These are phyloP conservation scores for Lasioglossum oenotherae DNA, from an alignment of 2,888 invertebrate genomes.

Conservation along the genomic window DNA sequence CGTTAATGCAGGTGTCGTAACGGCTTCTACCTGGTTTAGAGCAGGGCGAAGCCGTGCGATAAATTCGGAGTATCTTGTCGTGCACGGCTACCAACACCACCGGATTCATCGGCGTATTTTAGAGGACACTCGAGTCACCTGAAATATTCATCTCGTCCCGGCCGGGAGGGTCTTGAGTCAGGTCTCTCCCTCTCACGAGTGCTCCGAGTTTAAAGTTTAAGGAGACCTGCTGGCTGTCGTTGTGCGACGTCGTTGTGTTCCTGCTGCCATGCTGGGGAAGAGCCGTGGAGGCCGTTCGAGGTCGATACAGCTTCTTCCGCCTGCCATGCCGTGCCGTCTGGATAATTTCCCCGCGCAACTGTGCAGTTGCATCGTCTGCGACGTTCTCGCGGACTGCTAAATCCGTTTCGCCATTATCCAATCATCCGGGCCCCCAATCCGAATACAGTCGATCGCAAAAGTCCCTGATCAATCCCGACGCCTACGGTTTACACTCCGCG, in stretches of 20 bases:
- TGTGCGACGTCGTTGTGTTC: conserved; percentile 41
- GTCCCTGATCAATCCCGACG: neutral
- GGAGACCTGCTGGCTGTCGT: conserved; percentile 50
- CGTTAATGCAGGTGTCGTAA: conserved; percentile 28
- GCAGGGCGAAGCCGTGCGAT: conserved; percentile 18
- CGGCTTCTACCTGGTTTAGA: neutral
- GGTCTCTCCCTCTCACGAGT: conserved; percentile 37
- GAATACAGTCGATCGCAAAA: neutral
- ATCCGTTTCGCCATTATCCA: conserved; percentile 22
- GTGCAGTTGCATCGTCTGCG: conserved; percentile 25
- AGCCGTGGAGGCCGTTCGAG: conserved; percentile 39
- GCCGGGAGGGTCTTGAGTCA: conserved; percentile 43
- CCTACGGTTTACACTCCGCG: neutral
- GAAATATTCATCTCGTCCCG: conserved; percentile 71
- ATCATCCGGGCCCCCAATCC: neutral
- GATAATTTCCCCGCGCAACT: conserved; percentile 25
- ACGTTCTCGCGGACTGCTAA: conserved; percentile 36
- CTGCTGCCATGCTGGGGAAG: conserved; percentile 13
- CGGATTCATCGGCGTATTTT: conserved; percentile 64
- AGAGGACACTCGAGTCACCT: conserved; percentile 68
- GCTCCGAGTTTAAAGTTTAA: conserved; percentile 64
- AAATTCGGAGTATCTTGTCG: conserved; percentile 57
- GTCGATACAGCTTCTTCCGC: conserved; percentile 61
- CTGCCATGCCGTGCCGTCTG: conserved; percentile 21
- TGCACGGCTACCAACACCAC: conserved; percentile 17